Evolutionary conservation across 2,113 vertebrate species (phyloP), one percentile per base, ranked within the genome.

Genomic region (Sturnus vulgaris): DNA sequence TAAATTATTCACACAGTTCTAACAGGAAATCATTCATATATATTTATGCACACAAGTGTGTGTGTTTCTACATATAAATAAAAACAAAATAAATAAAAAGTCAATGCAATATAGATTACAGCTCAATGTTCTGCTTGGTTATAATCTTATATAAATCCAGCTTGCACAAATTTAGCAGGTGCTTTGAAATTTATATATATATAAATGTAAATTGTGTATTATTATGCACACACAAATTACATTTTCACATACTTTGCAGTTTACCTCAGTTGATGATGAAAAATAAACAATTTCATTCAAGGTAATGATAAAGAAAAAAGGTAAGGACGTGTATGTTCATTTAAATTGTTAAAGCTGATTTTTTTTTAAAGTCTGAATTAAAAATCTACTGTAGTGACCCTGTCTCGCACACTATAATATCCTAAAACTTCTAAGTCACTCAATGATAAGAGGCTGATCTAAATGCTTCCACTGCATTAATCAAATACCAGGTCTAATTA

Each of bases 401-500:
- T 95, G 98, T 98, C 98, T 99, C 98, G 97, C 98, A 98, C 98
- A 98, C 97, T 98, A 98, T 98, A 99, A 98, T 99, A 98, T 97
- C 98, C 97, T 98, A 98, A 98, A 99, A 99, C 94, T 98, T 98
- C 98, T 98, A 99, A 99, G 99, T 99, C 98, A 98, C 98, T 99
- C 98, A 98, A 98, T 99, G 99, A 99, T 99, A 99, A 99, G 98
- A 99, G 98, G 98, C 98, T 98, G 99, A 99, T 99, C 98, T 98
- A 98, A 98, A 98, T 91, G 98, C 99, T 99, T 99, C 98, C 98
- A 99, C 97, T 98, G 99, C 99, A 99, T 99, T 99, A 99, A 99
- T 99, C 99, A 99, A 99, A 99, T 99, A 99, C 98, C 98, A 98
- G 98, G 98, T 99, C 99, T 99, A 99, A 99, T 99, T 99, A 99